Evolutionary conservation across 2,113 vertebrate species (phyloP), one percentile per base, ranked within the genome.

Genomic region (Marcusenius ussheri): DNA sequence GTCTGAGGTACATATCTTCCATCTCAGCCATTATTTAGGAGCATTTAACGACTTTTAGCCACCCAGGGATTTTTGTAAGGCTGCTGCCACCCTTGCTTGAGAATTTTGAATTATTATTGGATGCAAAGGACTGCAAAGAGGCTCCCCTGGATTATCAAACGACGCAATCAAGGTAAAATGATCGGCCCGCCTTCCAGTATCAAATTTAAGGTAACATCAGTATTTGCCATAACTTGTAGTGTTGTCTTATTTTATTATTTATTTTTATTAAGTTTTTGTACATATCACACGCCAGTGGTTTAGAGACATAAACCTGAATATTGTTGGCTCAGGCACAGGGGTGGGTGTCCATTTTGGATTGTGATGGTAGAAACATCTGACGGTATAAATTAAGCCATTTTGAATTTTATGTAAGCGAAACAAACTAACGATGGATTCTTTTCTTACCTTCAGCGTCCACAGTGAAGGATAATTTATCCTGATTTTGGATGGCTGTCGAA

Each of bases 101-200:
- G 47, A 27, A 87, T 87, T 87, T 11, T 56, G 27, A 87, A 31
- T 50, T 87, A 87, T 87, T 87, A 87, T 56, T 51, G n/a, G 85
- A 53, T 87, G 50, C 27, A 87, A 8, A 17, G n/a, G 50, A 35
- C 24, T 53, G 0, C 11, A 31, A 13, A 50, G 83, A 49, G 42
- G 46, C 8, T 77, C 35, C 21, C 10, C 15, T 50, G 17, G 85
- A 87, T 87, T 87, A 87, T 35, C 27, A 9, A 27, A 87, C 5
- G 27, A 8, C 5, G 50, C 7, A 56, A 56, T 87, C 31, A 87
- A 87, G 56, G 50, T 3, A 39, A 87, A 35, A 27, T 19, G 31
- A 87, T 42, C 56, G 13, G 85, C 7, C 17, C 3, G 6, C 17
- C 42, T 85, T 85, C 42, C 46, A 46, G 15, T 13, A 85, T 5